Evolutionary conservation across 2,797 vertebrate species (phyloP).

Genomic region (Fistularia commersonii): DNA sequence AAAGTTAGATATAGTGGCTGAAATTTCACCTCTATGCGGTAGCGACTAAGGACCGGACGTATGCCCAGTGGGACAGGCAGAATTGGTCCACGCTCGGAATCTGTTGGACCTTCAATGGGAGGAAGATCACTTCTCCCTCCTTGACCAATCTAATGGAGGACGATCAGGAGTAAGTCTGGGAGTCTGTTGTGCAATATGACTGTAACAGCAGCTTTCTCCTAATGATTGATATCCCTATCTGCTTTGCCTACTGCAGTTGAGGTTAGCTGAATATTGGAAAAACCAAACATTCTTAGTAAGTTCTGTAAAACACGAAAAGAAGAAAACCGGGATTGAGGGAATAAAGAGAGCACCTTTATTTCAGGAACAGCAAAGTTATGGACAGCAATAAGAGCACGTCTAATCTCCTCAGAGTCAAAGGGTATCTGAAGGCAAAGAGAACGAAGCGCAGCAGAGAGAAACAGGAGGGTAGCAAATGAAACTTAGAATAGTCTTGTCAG

Average conservation of each 20-base stretch:
- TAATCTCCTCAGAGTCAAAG: slow-evolving; percentile 74
- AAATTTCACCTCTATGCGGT: slow-evolving; percentile 90
- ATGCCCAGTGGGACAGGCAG: slow-evolving; percentile 92
- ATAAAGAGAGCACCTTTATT: slow-evolving; percentile 71
- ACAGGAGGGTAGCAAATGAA: slow-evolving; percentile 10
- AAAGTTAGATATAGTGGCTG: background rate
- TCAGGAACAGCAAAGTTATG: slow-evolving; percentile 76
- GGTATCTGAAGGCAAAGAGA: slow-evolving; percentile 65
- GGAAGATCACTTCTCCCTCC: slow-evolving; percentile 88
- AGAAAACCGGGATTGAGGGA: slow-evolving; percentile 10
- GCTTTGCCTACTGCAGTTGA: slow-evolving; percentile 11
- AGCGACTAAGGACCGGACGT: slow-evolving; percentile 90
- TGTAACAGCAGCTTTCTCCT: background rate
- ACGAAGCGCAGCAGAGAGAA: slow-evolving; percentile 13
- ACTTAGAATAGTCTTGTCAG: background rate
- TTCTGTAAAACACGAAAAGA: background rate
- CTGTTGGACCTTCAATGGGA: slow-evolving; percentile 83
- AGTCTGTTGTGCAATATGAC: background rate
- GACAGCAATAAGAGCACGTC: slow-evolving; percentile 76
- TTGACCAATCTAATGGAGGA: slow-evolving; percentile 80
- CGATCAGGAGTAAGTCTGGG: background rate
- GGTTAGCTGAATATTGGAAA: background rate
- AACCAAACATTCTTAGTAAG: background rate
- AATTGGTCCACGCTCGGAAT: slow-evolving; percentile 88
- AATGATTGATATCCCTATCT: slow-evolving; percentile 1